Conservation (phyloP, 2,888 invertebrate genomes). For the Drosophila hamatofila region DNA sequence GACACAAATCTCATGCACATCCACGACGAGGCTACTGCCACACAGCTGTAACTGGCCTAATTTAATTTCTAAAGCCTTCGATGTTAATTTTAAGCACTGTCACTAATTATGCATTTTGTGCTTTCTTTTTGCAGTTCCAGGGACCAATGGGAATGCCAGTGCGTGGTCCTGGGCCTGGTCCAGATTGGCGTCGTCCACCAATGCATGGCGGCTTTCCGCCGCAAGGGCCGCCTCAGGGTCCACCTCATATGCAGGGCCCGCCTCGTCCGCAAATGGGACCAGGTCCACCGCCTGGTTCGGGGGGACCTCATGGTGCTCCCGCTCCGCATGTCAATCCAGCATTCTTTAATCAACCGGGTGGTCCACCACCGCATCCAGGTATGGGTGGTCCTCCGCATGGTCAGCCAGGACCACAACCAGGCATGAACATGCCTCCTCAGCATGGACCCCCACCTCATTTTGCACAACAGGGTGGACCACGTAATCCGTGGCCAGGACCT, state of each 20-base stretch:
- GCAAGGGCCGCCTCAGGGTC: conserved; percentile 88
- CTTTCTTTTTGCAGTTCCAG: conserved; percentile 81
- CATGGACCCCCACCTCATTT: conserved; percentile 90
- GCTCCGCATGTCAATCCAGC: conserved; percentile 99
- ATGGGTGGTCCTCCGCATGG: conserved; percentile 87
- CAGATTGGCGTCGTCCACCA: conserved; percentile 91
- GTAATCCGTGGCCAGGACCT: conserved; percentile 89
- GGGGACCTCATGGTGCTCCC: conserved; percentile 88
- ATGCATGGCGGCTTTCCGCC: conserved; percentile 89
- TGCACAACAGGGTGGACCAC: conserved; percentile 89
- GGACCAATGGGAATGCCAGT: conserved; percentile 86
- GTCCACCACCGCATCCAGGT: conserved; percentile 85
- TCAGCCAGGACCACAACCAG: conserved; percentile 85
- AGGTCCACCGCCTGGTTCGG: conserved; percentile 85
- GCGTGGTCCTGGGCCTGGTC: conserved; percentile 88
- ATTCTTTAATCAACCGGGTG: conserved; percentile 92
- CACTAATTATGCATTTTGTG: conserved; percentile 12
- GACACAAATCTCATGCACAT: conserved; percentile 27
- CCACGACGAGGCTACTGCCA: conserved; percentile 18
- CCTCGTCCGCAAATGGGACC: conserved; percentile 86
- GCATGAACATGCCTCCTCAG: conserved; percentile 86
- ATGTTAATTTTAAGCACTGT: background rate
- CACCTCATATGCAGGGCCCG: conserved; percentile 90
- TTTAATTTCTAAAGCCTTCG: conserved; percentile 13
- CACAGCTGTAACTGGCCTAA: conserved; percentile 20